Conservation (phyloP, 2,888 invertebrate genomes). For the Ectemnius cavifrons region DNA sequence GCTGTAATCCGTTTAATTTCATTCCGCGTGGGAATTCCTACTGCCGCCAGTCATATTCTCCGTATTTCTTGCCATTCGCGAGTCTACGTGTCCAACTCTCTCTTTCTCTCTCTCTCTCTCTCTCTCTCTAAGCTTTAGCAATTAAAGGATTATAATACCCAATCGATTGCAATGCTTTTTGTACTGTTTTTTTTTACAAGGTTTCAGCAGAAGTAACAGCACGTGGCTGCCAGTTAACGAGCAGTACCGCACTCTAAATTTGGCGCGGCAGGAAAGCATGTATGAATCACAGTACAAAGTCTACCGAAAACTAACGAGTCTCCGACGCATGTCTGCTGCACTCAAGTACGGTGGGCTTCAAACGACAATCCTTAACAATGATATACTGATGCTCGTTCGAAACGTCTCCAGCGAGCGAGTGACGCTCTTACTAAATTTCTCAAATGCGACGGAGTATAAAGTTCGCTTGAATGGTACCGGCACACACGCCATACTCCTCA, state of each 20-base stretch:
- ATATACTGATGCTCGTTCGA: conserved; percentile 55
- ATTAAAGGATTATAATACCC: too few relatives aligned
- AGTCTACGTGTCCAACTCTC: too few relatives aligned
- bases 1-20: too few relatives aligned
- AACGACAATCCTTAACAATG: conserved; percentile 79
- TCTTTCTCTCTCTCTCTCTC: too few relatives aligned
- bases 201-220: conserved; percentile 74
- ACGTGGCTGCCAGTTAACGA: conserved; percentile 86
- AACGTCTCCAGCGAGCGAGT: conserved; percentile 28
- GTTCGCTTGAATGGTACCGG: not conserved
- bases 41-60: too few relatives aligned
- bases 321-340: conserved; percentile 79
- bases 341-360: conserved; percentile 80
- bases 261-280: conserved; percentile 79
- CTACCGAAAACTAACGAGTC: conserved; percentile 80
- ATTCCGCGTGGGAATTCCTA: too few relatives aligned
- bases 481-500: not conserved
- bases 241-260: conserved; percentile 82
- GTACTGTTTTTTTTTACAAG: conserved; percentile 27
- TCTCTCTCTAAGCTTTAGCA: too few relatives aligned
- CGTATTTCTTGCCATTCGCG: too few relatives aligned
- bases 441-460: fast-evolving
- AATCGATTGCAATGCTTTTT: too few relatives aligned
- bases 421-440: conserved; percentile 73
- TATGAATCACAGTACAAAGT: conserved; percentile 82